Conservation (phyloP, 2,888 invertebrate genomes). For the Hermodice carunculata region DNA sequence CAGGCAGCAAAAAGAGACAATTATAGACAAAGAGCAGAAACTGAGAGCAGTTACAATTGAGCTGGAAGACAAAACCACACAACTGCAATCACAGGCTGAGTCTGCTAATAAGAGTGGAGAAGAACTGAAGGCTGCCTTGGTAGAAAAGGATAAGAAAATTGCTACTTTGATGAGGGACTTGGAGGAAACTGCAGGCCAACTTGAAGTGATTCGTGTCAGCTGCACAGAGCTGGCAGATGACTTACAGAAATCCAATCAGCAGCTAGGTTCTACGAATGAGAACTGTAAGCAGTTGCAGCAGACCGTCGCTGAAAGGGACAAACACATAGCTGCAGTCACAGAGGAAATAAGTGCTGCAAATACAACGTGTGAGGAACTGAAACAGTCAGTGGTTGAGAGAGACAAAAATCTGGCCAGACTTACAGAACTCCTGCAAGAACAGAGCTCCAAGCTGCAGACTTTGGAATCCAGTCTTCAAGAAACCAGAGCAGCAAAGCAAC, state of each 20-base stretch:
- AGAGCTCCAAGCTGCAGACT: no score
- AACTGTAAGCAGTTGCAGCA: constrained; percentile 1
- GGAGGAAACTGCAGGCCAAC: constrained; percentile 9
- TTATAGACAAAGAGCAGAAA: no score
- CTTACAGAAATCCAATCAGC: neutral
- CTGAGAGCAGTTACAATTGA: no score
- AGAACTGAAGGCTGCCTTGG: neutral
- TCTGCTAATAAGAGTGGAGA: neutral
- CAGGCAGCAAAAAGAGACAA: no score
- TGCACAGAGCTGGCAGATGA: constrained; percentile 6
- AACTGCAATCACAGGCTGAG: neutral
- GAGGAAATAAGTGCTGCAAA: neutral
- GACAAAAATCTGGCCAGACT: no score
- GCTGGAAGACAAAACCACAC: no score
- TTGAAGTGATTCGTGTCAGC: no score
- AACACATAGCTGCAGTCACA: constrained; percentile 15
- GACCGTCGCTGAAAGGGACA: constrained; percentile 16
- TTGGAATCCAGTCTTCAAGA: no score
- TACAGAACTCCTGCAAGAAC: no score
- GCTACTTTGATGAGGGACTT: neutral
- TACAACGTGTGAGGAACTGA: no score
- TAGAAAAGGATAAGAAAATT: neutral
- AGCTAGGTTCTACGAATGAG: constrained; percentile 7
- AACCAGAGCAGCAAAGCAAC: no score
- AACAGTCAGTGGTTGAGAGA: no score